Conservation (phyloP, 2,797 vertebrate genomes). For the Gallinago stenura region DNA sequence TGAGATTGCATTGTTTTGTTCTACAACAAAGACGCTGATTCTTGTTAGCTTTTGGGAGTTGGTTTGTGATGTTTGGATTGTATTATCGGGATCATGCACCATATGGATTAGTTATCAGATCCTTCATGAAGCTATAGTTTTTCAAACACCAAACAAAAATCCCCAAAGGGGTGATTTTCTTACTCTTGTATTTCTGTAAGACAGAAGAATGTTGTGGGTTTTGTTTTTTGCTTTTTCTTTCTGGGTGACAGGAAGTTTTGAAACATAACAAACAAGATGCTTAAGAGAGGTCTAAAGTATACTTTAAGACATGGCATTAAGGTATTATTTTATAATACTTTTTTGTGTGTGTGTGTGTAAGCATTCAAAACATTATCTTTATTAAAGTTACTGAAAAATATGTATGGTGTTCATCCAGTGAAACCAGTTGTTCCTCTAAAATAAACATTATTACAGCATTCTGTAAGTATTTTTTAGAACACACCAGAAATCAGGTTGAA, state of each 20-base stretch:
- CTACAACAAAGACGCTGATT: not conserved
- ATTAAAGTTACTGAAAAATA: constrained; percentile 39
- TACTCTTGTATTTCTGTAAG: constrained; percentile 35
- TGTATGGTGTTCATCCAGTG: not conserved
- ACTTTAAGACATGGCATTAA: constrained; percentile 31
- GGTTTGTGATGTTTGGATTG: constrained; percentile 59
- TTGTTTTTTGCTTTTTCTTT: not conserved
- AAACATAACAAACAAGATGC: constrained; percentile 41
- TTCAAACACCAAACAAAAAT: constrained; percentile 18
- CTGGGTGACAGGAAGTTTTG: constrained; percentile 40
- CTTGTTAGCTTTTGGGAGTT: constrained; percentile 18
- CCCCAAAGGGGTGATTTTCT: constrained; percentile 8
- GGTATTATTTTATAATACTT: constrained; percentile 19
- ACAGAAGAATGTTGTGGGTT: constrained; percentile 16
- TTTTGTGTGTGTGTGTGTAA: not conserved
- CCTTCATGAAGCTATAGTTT: constrained; percentile 33
- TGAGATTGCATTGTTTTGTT: constrained; percentile 22
- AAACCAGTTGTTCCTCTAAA: not conserved
- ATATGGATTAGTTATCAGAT: constrained; percentile 63
- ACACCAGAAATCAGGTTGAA: not conserved
- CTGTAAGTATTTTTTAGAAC: not conserved
- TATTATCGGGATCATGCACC: constrained; percentile 35
- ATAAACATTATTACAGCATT: not conserved
- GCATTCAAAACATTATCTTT: constrained; percentile 4
- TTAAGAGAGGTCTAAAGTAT: constrained; percentile 9